A percentile compares a stretch with the other conserved stretches of the same genome.
phyloP scores from a whole-genome alignment of 2,797 vertebrate species.

The Lophotriccus pileatus region DNA sequence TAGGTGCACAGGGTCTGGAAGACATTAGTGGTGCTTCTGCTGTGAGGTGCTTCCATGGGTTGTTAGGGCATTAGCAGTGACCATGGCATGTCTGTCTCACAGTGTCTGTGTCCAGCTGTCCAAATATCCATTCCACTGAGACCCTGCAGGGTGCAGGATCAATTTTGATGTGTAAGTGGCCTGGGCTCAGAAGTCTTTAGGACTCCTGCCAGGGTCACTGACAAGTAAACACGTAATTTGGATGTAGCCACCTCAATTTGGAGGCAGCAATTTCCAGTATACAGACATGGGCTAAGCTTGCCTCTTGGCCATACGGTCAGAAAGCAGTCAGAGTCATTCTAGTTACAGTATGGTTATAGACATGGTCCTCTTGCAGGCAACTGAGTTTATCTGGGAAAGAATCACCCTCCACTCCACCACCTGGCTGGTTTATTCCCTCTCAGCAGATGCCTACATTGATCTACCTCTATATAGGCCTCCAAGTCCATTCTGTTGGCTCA shows the following conservation, averaged over 20 bases:
- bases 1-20: background rate
- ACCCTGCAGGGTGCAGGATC: background rate
- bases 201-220: background rate
- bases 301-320: background rate
- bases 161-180: background rate
- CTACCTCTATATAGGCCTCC: background rate
- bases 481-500: background rate
- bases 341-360: background rate
- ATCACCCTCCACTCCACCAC: background rate
- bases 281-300: background rate
- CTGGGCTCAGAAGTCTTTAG: background rate
- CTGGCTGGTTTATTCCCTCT: background rate
- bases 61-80: background rate
- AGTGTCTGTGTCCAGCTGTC: background rate
- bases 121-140: background rate
- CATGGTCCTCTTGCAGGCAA: background rate
- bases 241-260: background rate
- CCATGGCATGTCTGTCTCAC: background rate
- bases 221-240: background rate
- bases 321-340: background rate
- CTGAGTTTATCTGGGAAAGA: background rate
- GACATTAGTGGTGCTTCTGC: background rate
- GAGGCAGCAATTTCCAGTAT: background rate
- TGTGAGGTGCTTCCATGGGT: background rate
- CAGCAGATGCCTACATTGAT: background rate